These are phyloP conservation scores for Hydrochoerus hydrochaeris DNA, from an alignment of 2,113 vertebrate genomes.

Conservation along the genomic window DNA sequence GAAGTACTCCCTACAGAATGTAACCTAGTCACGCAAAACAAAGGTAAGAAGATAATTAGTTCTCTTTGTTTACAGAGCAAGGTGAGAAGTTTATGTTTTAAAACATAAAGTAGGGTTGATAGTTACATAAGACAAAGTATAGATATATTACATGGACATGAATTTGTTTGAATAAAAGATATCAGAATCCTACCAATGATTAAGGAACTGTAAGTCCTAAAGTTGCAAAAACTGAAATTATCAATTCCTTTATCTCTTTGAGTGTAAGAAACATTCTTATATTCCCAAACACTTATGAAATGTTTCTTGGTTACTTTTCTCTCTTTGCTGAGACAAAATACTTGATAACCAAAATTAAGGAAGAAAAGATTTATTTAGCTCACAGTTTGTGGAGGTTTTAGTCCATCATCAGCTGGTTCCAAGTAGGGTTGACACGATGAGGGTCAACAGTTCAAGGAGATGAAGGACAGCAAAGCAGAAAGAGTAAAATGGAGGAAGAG, in stretches of 20 bases:
- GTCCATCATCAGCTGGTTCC: neutral
- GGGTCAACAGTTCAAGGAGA: neutral
- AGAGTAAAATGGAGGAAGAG: neutral
- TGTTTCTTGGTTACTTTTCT: neutral
- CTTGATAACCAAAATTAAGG: neutral
- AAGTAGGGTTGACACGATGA: neutral
- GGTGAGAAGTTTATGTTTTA: neutral
- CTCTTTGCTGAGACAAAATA: neutral
- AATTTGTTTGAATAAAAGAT: neutral
- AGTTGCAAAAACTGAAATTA: neutral
- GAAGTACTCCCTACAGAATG: neutral
- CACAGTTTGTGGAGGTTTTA: neutral
- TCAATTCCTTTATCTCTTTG: neutral
- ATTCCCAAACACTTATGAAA: neutral
- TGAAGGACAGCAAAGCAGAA: neutral
- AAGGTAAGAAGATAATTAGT: neutral
- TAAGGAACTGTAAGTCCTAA: neutral
- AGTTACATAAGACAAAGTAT: neutral
- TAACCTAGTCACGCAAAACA: neutral
- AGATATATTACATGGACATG: neutral
- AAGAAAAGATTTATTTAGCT: neutral
- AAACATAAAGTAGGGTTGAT: neutral
- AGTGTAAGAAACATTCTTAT: neutral
- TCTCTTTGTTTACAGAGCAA: neutral
- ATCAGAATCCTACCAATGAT: neutral